Conservation (phyloP, 2,797 vertebrate species). For the Sebastes reedi region DNA sequence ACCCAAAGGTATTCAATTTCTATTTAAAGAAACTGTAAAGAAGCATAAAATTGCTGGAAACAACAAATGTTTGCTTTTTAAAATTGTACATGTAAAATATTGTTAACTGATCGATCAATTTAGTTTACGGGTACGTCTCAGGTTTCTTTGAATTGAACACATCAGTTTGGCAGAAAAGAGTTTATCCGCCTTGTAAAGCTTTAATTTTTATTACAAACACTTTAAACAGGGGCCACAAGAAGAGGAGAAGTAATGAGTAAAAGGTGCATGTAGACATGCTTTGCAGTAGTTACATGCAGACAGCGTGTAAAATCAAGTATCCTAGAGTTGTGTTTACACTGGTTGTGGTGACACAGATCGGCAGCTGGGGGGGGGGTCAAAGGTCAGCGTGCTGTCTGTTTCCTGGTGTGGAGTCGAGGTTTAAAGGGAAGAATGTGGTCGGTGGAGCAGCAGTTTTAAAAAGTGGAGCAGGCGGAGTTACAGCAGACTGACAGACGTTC, state of each 20-base stretch:
- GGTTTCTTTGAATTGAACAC: neutral
- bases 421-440: conserved; percentile 37
- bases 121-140: neutral
- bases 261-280: neutral
- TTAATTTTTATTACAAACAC: neutral
- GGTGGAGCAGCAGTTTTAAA: neutral
- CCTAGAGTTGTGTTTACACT: neutral
- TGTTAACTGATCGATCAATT: neutral
- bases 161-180: neutral
- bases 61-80: neutral
- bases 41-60: neutral
- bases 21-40: neutral
- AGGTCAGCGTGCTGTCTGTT: neutral
- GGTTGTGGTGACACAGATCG: neutral
- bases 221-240: neutral
- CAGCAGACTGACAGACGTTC: conserved; percentile 17
- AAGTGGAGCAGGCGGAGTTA: conserved; percentile 21
- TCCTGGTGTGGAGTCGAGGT: neutral
- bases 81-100: neutral
- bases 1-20: neutral
- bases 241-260: neutral
- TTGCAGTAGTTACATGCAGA: neutral
- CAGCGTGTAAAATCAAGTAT: neutral
- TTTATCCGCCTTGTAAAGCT: neutral
- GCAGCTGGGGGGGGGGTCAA: neutral